A percentile compares a stretch with the other conserved stretches of the same genome.
phyloP scores from a whole-genome alignment of 2,113 vertebrate species.

The Pavo muticus region DNA sequence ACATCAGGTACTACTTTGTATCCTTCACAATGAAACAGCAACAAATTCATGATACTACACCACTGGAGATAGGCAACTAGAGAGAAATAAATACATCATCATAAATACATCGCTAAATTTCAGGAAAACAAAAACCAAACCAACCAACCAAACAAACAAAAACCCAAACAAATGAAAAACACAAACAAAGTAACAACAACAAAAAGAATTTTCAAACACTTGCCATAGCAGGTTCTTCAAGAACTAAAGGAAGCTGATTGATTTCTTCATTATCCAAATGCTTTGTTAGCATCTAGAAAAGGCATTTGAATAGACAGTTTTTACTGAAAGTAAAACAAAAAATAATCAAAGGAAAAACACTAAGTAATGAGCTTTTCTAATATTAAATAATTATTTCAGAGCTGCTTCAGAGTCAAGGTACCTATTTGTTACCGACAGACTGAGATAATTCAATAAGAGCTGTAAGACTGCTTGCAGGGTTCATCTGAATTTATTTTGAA shows the following conservation, averaged over 20 bases:
- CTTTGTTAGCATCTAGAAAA: slow-evolving; percentile 77
- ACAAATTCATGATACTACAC: background rate
- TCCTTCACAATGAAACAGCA: background rate
- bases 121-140: background rate
- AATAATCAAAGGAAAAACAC: background rate
- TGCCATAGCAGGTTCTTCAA: slow-evolving; percentile 80
- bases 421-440: background rate
- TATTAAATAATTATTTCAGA: background rate
- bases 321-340: background rate
- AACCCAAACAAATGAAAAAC: background rate
- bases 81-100: background rate
- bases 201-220: background rate
- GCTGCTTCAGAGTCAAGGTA: background rate
- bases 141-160: fast-evolving
- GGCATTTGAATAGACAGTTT: background rate
- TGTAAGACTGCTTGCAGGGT: background rate
- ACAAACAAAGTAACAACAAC: background rate
- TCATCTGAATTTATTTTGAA: background rate
- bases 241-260: slow-evolving; percentile 77
- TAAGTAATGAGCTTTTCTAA: background rate
- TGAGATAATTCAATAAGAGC: background rate
- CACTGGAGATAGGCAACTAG: background rate
- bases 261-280: slow-evolving; percentile 58
- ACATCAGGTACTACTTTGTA: background rate
- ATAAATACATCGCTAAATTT: background rate